Evolutionary conservation across 2,888 invertebrate genomes (phyloP).

Genomic region (Reticulitermes lucifugus): DNA sequence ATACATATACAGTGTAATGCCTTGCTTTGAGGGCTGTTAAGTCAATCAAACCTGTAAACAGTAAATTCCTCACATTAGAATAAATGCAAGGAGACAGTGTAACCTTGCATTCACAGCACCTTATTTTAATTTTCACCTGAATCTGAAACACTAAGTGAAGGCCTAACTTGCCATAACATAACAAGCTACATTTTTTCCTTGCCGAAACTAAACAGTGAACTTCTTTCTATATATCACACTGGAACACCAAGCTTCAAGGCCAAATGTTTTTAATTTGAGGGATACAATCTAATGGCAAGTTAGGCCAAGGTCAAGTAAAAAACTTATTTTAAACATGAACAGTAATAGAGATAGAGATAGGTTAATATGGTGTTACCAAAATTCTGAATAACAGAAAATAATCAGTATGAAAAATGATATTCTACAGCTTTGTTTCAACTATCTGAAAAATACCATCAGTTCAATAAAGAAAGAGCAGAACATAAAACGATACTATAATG

Average conservation of each 20-base stretch:
- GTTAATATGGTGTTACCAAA: slow-evolving; percentile 17
- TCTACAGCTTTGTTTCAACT: slow-evolving; percentile 15
- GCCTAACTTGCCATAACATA: slow-evolving; percentile 31
- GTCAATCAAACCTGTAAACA: slow-evolving; percentile 13
- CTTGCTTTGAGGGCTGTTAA: slow-evolving; percentile 12
- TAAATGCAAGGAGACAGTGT: slow-evolving; percentile 33
- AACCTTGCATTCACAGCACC: slow-evolving; percentile 42
- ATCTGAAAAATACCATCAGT: background rate
- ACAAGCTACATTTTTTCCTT: background rate
- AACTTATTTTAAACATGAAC: slow-evolving; percentile 36
- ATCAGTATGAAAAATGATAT: slow-evolving; percentile 14
- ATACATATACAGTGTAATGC: slow-evolving; percentile 20
- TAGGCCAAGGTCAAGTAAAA: slow-evolving; percentile 38
- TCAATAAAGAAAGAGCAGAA: slow-evolving; percentile 16
- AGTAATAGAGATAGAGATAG: slow-evolving; percentile 23
- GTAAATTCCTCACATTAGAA: slow-evolving; percentile 48
- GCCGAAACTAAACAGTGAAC: background rate
- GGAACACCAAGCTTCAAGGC: background rate
- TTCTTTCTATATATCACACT: background rate
- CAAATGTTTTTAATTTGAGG: background rate
- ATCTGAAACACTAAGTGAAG: slow-evolving; percentile 41
- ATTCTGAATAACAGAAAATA: slow-evolving; percentile 22
- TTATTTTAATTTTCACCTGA: slow-evolving; percentile 39
- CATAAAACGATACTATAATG: slow-evolving; percentile 8
- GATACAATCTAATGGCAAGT: slow-evolving; percentile 31